Evolutionary conservation across 2,888 invertebrate species (phyloP), one percentile per base, ranked within the genome.

Genomic region (Melinaea marsaeus): DNA sequence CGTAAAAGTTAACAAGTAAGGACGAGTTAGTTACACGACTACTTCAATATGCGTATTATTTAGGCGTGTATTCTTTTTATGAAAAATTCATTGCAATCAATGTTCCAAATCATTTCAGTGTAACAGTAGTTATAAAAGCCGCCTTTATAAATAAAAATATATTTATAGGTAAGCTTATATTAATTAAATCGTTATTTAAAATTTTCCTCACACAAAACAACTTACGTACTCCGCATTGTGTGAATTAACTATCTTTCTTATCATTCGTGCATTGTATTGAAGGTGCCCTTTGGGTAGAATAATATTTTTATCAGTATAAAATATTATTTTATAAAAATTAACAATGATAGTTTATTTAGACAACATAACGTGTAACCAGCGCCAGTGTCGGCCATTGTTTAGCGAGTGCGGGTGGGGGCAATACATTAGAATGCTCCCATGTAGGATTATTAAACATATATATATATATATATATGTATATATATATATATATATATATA

Each of bases 321-420:
- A 48, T 5, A 22, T 13, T 13, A 22, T 32, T 7, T 6, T 51
- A 51, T 32, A 11, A 51, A 5, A 51, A 51, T 51, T 32, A 51
- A 51, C 32, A 42, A 51, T 51, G 13, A 51, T 32, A 59, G 51
- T 35, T 59, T 59, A 58, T 46, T 58, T 58, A 47, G 58, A 58
- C 13, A 47, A 58, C 51, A 32, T 34, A 32, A 58, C 47, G n/a
- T 58, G 7, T 13, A 35, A 58, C 47, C 13, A 47, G 58, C 6
- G 22, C 32, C 32, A 51, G 51, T 32, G 51, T 32, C 32, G 7
- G 7, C 51, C 32, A 51, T 51, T 51, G 51, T 51, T 51, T 51
- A 51, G 51, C 32, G 2, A 9, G 42, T 42, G 42, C 3, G 42
- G 9, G 51, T 51, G 51, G 32, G 51, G 51, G 22, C 51, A 51